A percentile compares a stretch with the other conserved stretches of the same genome.
Evolutionary conservation across 2,113 vertebrate species (phyloP).

Genomic region (Piliocolobus tephrosceles): DNA sequence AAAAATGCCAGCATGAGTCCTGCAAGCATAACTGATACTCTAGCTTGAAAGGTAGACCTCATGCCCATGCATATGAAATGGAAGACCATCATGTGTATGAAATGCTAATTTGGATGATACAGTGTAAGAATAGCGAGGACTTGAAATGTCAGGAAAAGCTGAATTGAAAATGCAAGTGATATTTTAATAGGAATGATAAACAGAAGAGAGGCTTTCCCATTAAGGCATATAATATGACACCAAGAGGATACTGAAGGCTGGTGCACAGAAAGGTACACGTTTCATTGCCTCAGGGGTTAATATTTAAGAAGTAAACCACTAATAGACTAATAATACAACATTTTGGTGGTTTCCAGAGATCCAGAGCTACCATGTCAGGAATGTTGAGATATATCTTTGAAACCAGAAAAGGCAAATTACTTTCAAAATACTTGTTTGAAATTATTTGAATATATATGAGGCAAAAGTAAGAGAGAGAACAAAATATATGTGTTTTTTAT

Average conservation of each 20-base stretch:
- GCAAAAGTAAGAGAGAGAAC: not conserved
- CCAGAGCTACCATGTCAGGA: not conserved
- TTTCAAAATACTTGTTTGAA: not conserved
- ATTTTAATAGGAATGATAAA: not conserved
- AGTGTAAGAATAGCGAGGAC: not conserved
- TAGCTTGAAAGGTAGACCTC: not conserved
- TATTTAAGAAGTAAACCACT: not conserved
- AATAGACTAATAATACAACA: not conserved
- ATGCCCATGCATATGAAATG: not conserved
- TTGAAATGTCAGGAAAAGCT: not conserved
- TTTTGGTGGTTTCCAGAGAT: not conserved
- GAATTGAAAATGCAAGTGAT: not conserved
- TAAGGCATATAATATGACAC: fast-evolving
- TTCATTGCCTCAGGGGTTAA: not conserved
- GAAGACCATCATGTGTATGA: not conserved
- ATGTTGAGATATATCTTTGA: not conserved
- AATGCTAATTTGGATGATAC: not conserved
- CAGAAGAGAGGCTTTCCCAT: not conserved
- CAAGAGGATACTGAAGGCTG: not conserved
- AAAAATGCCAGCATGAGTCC: not conserved
- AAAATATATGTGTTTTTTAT: too few species aligned
- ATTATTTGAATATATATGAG: not conserved
- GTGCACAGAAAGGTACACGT: fast-evolving
- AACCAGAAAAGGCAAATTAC: not conserved
- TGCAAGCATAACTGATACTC: not conserved